Base-by-base conservation (phyloP, 2,888 invertebrate genomes). In the Melinaea menophilus region DNA sequence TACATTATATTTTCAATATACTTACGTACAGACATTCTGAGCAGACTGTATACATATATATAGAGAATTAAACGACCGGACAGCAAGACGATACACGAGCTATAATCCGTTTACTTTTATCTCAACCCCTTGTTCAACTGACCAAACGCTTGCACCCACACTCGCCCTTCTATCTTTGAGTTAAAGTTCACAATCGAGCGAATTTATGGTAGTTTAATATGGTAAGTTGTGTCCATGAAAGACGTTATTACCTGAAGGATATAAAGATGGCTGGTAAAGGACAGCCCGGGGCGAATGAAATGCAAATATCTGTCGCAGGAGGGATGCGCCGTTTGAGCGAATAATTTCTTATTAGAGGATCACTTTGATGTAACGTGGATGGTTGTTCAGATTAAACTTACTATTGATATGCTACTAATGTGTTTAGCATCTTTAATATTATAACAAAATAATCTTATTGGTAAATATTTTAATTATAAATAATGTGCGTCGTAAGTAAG, bases 41-140 rank as follows among this genome's bases (percentile, higher is more conserved):
- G 45, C 35, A 54, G 51, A 56, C 57, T 11, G 7, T 35, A 54
- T 47, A 35, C 13, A 13, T 55, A 63, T 34, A 55, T 31, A 64
- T 54, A 64, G 48, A 56, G 51, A 57, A 61, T 55, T 55, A 62
- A 65, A 77, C 79, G 80, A 80, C 73, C 77, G 81, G 76, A 78
- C 79, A 78, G 79, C 68, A 66, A 81, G 78, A 83, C 82, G 86
- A 85, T 86, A 86, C 80, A 78, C 82, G 76, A 79, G 78, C 88
- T 82, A 88, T 89, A 89, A 89, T 89, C 88, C 88, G 83, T 88
- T 89, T 88, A 85, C 86, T 89, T 89, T 87, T 88, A 89, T 88
- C 83, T 86, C 73, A 80, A 81, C 82, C 83, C 85, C 85, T 83
- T 84, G 80, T 79, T 70, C 75, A 71, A 74, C 73, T 66, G 65